Conservation (phyloP, 1,140 invertebrate genomes). For the Brachystomella parvula region DNA sequence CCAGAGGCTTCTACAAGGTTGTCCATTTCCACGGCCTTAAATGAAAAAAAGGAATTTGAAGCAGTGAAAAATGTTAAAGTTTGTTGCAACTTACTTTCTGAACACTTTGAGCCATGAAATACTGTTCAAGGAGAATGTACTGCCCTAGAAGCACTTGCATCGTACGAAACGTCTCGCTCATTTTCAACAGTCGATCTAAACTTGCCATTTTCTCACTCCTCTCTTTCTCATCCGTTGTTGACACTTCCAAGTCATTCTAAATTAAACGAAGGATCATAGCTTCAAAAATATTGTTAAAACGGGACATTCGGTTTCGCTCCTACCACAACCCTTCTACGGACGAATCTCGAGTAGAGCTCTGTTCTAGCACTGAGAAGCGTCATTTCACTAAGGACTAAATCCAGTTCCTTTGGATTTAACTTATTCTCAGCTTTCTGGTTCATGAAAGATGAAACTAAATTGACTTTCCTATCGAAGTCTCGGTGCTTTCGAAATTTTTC, state of each 20-base stretch:
- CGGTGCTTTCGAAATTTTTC: constrained; percentile 68
- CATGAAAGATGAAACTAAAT: constrained; percentile 53
- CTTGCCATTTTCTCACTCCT: constrained; percentile 49
- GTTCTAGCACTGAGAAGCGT: constrained; percentile 82
- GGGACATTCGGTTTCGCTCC: constrained; percentile 38
- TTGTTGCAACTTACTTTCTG: constrained; percentile 55
- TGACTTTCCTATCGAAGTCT: constrained; percentile 59
- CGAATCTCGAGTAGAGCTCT: constrained; percentile 84
- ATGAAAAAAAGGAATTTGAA: neutral
- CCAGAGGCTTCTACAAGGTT: constrained; percentile 47
- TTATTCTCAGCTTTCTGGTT: constrained; percentile 35
- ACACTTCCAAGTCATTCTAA: constrained; percentile 62
- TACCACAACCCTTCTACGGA: constrained; percentile 67
- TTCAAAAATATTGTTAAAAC: neutral
- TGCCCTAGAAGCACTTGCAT: constrained; percentile 86
- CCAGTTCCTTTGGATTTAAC: constrained; percentile 75
- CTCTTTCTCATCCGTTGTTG: constrained; percentile 50
- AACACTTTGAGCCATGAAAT: constrained; percentile 92
- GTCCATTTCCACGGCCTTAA: constrained; percentile 73
- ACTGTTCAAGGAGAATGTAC: constrained; percentile 89
- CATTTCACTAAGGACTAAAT: constrained; percentile 80
- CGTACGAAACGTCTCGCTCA: constrained; percentile 66
- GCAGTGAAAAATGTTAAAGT: neutral
- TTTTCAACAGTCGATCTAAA: constrained; percentile 62
- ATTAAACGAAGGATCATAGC: constrained; percentile 20